Evolutionary conservation across 2,797 vertebrate species (phyloP).

Genomic region (Brachyalestes nurse): DNA sequence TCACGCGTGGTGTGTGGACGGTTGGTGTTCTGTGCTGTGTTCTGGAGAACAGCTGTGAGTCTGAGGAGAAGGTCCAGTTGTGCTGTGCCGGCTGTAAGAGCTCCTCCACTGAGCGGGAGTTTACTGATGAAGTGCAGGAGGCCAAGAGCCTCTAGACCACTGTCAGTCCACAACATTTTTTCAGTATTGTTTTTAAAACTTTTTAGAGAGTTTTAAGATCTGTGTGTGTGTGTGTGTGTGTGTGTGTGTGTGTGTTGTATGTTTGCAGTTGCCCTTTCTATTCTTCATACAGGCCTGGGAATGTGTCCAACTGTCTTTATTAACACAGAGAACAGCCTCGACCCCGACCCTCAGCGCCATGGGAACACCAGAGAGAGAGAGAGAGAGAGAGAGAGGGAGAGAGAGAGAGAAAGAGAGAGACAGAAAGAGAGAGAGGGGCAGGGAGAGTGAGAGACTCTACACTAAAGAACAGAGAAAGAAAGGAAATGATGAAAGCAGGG

Average conservation of each 20-base stretch:
- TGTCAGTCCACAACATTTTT: not conserved
- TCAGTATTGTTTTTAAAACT: not conserved
- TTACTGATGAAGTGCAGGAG: not conserved
- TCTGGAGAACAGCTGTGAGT: not conserved
- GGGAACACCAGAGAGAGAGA: slow-evolving; percentile 51
- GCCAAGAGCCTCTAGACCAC: not conserved
- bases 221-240: slow-evolving; percentile 35
- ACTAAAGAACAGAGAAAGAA: slow-evolving; percentile 19
- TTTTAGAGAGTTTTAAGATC: slow-evolving; percentile 22
- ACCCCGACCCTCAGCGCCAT: slow-evolving; percentile 52
- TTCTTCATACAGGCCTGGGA: slow-evolving; percentile 61
- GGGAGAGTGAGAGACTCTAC: slow-evolving; percentile 8
- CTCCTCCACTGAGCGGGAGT: not conserved
- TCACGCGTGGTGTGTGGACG: not conserved
- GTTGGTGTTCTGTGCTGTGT: not conserved
- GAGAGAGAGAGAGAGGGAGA: not conserved
- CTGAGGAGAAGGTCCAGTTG: not conserved
- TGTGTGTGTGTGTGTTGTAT: slow-evolving; percentile 22
- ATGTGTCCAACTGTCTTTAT: slow-evolving; percentile 63
- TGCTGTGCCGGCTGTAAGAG: too few species aligned
- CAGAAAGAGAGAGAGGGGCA: slow-evolving; percentile 15
- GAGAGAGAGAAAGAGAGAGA: too few species aligned
- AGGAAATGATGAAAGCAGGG: slow-evolving; percentile 22
- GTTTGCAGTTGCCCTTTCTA: slow-evolving; percentile 45
- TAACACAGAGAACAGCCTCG: slow-evolving; percentile 56